A percentile compares a stretch with the other conserved stretches of the same genome.
Evolutionary conservation across 2,888 invertebrate species (phyloP).

Genomic region (Orchestes rusci): DNA sequence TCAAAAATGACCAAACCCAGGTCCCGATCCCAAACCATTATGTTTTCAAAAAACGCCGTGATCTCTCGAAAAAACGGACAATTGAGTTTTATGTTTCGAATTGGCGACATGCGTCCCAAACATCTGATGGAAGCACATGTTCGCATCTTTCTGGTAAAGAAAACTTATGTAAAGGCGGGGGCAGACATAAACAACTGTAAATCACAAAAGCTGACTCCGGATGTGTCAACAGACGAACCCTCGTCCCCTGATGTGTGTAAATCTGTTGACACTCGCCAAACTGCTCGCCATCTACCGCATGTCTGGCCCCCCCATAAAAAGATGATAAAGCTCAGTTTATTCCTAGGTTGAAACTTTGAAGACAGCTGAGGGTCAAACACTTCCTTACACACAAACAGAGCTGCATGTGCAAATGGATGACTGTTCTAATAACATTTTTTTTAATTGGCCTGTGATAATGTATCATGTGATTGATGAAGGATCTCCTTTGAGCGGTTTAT

Average conservation of each 20-base stretch:
- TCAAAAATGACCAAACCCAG: conserved; percentile 91
- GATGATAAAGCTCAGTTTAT: too few relatives aligned
- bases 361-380: conserved; percentile 31
- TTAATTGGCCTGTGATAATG: conserved; percentile 90
- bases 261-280: too few relatives aligned
- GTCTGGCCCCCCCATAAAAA: too few relatives aligned
- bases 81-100: conserved; percentile 77
- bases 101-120: conserved; percentile 86
- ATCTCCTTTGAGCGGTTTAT: conserved; percentile 80
- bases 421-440: conserved; percentile 74
- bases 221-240: too few relatives aligned
- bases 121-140: conserved; percentile 85
- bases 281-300: too few relatives aligned
- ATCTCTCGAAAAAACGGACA: conserved; percentile 75
- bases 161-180: neutral
- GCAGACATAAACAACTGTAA: too few relatives aligned
- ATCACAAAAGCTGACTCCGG: too few relatives aligned
- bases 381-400: conserved; percentile 73
- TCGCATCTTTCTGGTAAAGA: conserved; percentile 46
- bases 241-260: too few relatives aligned
- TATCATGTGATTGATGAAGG: conserved; percentile 75
- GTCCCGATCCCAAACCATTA: conserved; percentile 80
- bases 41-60: conserved; percentile 82
- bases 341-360: too few relatives aligned
- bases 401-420: conserved; percentile 55